Base-by-base conservation (phyloP, 2,888 invertebrate species). In the Nomada lathburiana region DNA sequence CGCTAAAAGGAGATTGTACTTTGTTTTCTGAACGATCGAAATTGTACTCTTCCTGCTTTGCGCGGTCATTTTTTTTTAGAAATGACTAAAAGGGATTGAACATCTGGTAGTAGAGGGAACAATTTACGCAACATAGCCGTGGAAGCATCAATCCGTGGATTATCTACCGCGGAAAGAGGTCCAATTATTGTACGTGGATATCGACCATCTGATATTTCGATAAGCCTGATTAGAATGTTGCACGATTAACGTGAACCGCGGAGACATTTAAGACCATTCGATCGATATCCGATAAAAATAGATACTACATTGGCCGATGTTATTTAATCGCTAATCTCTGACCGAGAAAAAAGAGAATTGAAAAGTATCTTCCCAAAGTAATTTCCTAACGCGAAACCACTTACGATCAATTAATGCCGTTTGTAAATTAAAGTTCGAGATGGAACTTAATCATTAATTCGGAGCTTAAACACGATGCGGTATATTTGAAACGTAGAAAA, bases 101-200 rank as follows among this genome's bases (percentile, higher is more conserved):
- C 59, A 65, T 68, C 53, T 70, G 70, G 68, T 26, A 60, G 42
- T 26, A 5, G 44, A 62, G 29, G 50, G 53, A 73, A 44, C 74
- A 84, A 88, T 91, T 91, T 89, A 90, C 84, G 89, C 89, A 91
- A 91, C 87, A 64, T 71, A 85, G 83, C 86, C 84, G 79, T 68
- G 76, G 76, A 84, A 73, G 85, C 85, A 85, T 86, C 87, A 86
- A 91, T 90, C 88, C 87, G 79, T 79, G 91, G 91, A 91, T 91
- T 90, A 91, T 90, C 89, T 90, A 47, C 71, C 75, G 42, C 86
- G 84, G 67, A 71, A 76, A 82, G 68, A 77, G 84, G 82, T 76
- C 83, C 88, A 90, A 90, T 91, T 90, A 91, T 88, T 88, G 89
- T 76, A 47, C 62, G 73, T 59, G 86, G 86, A 88, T 90, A 90